phyloP scores from a whole-genome alignment of 1,140 invertebrate genomes.

The Drosophila quadrilineata region DNA sequence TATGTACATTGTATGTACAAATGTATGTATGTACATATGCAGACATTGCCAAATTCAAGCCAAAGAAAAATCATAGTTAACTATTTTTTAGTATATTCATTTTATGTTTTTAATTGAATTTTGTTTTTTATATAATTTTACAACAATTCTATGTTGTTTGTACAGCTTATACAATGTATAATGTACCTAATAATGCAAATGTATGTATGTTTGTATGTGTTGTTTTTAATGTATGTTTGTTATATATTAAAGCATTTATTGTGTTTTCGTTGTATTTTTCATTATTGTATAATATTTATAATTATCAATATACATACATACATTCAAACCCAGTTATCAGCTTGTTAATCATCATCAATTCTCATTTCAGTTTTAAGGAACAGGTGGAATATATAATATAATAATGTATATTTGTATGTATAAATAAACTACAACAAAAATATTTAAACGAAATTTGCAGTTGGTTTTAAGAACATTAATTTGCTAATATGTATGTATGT shows the following conservation, averaged over 20 bases:
- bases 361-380: slow-evolving; percentile 18
- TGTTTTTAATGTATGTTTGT: not conserved
- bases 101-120: not conserved
- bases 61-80: not conserved
- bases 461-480: slow-evolving; percentile 42
- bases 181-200: slow-evolving; percentile 12
- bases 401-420: slow-evolving; percentile 26
- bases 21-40: slow-evolving; percentile 7
- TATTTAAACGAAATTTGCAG: slow-evolving; percentile 30
- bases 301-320: slow-evolving; percentile 5
- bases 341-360: not conserved
- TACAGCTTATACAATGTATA: too few relatives aligned
- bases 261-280: not conserved
- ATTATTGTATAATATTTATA: too few relatives aligned
- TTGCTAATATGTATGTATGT: slow-evolving; percentile 61
- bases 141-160: slow-evolving; percentile 12
- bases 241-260: slow-evolving; percentile 20
- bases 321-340: too few relatives aligned
- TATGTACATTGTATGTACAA: slow-evolving; percentile 6
- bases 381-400: slow-evolving; percentile 8
- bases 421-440: slow-evolving; percentile 34
- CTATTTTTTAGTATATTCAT: not conserved
- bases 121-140: slow-evolving; percentile 4
- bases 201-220: slow-evolving; percentile 7
- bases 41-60: not conserved